phyloP scores from a whole-genome alignment of 2,888 invertebrate genomes.

The Alviniconcha strummeri region DNA sequence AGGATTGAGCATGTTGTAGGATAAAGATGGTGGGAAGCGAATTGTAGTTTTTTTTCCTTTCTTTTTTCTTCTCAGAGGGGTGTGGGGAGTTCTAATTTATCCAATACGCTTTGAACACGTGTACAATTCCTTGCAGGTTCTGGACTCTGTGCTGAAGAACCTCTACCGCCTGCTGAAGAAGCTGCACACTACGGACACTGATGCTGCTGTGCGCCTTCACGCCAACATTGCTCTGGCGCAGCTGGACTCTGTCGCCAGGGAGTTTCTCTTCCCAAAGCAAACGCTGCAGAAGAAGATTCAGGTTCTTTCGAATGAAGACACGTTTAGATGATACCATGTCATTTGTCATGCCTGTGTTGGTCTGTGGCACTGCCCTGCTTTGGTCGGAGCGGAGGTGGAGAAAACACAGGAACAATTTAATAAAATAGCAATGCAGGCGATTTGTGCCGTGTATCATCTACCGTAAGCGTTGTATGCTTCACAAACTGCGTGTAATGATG shows the following conservation, averaged over 20 bases:
- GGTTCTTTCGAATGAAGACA: constrained; percentile 49
- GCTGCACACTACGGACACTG: constrained; percentile 79
- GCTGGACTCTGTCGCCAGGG: constrained; percentile 81
- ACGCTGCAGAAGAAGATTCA: constrained; percentile 78
- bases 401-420: too few species aligned
- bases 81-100: too few species aligned
- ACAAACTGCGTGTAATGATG: too few species aligned
- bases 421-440: too few species aligned
- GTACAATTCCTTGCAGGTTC: constrained; percentile 72
- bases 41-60: too few species aligned
- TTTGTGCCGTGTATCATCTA: too few species aligned
- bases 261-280: constrained; percentile 78
- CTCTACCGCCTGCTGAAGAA: constrained; percentile 83
- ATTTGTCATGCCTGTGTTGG: too few species aligned
- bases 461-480: too few species aligned
- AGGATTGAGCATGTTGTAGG: too few species aligned
- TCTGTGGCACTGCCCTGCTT: background rate
- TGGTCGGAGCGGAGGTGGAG: background rate
- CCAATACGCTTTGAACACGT: too few species aligned
- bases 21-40: too few species aligned
- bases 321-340: background rate
- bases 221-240: constrained; percentile 86
- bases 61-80: too few species aligned
- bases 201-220: constrained; percentile 84
- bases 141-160: constrained; percentile 81